These are phyloP conservation scores for Zootoca vivipara DNA, from an alignment of 2,113 vertebrate species.

Conservation along the genomic window DNA sequence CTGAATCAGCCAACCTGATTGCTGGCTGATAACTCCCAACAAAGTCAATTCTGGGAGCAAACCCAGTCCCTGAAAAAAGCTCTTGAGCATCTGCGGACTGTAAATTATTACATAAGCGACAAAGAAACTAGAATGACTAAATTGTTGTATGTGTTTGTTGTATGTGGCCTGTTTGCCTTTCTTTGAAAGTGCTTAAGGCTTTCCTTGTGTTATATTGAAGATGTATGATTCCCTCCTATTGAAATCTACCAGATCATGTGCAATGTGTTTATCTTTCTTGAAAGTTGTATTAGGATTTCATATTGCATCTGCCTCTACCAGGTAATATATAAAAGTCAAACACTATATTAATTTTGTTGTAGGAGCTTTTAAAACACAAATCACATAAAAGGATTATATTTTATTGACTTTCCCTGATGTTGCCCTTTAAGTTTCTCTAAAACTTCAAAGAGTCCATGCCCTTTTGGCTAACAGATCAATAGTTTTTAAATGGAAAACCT, in stretches of 20 bases:
- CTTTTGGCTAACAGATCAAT: constrained; percentile 66
- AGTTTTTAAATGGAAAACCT: constrained; percentile 69
- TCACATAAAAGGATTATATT: constrained; percentile 63
- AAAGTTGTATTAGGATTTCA: constrained; percentile 17
- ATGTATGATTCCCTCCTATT: constrained; percentile 32
- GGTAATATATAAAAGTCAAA: constrained; percentile 33
- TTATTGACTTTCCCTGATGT: constrained; percentile 62
- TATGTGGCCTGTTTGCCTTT: not conserved
- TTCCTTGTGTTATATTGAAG: not conserved
- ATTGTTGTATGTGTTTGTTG: not conserved
- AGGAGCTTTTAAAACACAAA: constrained; percentile 66
- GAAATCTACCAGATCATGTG: constrained; percentile 31
- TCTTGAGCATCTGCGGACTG: not conserved
- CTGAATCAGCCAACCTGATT: no score
- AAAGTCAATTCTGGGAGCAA: not conserved
- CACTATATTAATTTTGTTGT: constrained; percentile 63
- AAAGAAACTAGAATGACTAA: not conserved
- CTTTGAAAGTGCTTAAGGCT: not conserved
- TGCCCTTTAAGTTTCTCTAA: constrained; percentile 70
- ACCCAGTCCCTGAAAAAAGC: not conserved
- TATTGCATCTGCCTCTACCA: constrained; percentile 49
- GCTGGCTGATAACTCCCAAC: no score
- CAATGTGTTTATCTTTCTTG: constrained; percentile 31
- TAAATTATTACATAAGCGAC: not conserved
- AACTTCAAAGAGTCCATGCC: constrained; percentile 61